Evolutionary conservation across 2,888 invertebrate genomes (phyloP).

Genomic region (Cyclophora albipunctata): DNA sequence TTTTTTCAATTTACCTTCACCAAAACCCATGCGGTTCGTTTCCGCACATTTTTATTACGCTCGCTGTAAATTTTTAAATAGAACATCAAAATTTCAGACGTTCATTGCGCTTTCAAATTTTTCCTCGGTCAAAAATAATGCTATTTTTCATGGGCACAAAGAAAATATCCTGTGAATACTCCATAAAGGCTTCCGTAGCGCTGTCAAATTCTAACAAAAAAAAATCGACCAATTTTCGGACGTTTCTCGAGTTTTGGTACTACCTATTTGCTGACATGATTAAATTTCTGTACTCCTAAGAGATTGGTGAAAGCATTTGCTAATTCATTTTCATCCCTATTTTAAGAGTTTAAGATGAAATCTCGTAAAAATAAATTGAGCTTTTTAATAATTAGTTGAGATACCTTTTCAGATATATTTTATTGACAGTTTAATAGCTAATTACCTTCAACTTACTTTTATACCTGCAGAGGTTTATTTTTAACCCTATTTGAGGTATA

Average conservation of each 20-base stretch:
- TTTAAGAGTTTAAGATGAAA: slow-evolving; percentile 20
- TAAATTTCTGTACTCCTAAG: slow-evolving; percentile 22
- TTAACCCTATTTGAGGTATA: too few relatives aligned
- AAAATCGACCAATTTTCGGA: slow-evolving; percentile 9
- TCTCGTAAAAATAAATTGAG: slow-evolving; percentile 4
- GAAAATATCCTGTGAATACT: slow-evolving; percentile 6
- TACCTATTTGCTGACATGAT: slow-evolving; percentile 23
- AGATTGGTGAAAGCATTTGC: slow-evolving; percentile 25
- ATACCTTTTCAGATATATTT: too few relatives aligned
- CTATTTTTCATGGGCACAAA: not conserved
- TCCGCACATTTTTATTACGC: too few relatives aligned
- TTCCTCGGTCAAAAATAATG: too few relatives aligned
- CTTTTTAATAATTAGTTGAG: too few relatives aligned
- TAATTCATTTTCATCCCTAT: slow-evolving; percentile 28
- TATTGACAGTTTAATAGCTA: too few relatives aligned
- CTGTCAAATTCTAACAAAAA: slow-evolving; percentile 12
- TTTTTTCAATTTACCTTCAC: too few relatives aligned
- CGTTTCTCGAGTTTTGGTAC: slow-evolving; percentile 11
- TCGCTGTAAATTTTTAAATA: too few relatives aligned
- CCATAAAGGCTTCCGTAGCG: slow-evolving; percentile 11
- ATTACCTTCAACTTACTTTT: too few relatives aligned
- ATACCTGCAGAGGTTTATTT: too few relatives aligned
- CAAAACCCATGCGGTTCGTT: slow-evolving; percentile 5
- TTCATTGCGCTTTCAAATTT: too few relatives aligned
- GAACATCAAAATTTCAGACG: too few relatives aligned